Evolutionary conservation across 1,140 invertebrate species (phyloP).

Genomic region (Druon quercuslanigerum): DNA sequence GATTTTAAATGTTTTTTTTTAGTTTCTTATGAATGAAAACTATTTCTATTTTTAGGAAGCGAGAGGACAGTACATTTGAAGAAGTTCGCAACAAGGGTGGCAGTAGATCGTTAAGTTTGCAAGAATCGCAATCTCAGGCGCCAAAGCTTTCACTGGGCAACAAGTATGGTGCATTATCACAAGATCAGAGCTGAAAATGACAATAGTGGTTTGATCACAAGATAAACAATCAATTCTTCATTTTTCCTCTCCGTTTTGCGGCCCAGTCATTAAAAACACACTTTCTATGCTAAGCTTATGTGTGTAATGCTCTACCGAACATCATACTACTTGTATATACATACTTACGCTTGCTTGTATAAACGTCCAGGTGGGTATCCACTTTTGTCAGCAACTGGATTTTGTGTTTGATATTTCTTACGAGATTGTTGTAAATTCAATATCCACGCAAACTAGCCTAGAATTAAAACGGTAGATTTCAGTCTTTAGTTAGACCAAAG

Average conservation of each 20-base stretch:
- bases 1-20: too few species aligned
- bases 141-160: conserved; percentile 78
- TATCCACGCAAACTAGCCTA: background rate
- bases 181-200: conserved; percentile 75
- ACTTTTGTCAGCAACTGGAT: background rate
- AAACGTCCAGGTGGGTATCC: background rate
- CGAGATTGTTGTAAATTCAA: background rate
- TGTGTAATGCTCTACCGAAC: conserved; percentile 7
- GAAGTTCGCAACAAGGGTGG: conserved; percentile 76
- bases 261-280: conserved; percentile 63
- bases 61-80: conserved; percentile 78
- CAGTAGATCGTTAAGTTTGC: conserved; percentile 62
- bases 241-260: conserved; percentile 69
- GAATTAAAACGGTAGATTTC: background rate
- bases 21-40: background rate
- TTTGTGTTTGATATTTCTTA: conserved; percentile 2
- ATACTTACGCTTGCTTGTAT: background rate
- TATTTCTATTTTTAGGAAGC: conserved; percentile 68
- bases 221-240: conserved; percentile 66
- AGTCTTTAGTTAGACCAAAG: background rate
- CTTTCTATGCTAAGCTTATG: conserved; percentile 58
- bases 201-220: conserved; percentile 49
- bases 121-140: conserved; percentile 67
- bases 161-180: conserved; percentile 75
- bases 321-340: conserved; percentile 6